Evolutionary conservation across 2,797 vertebrate genomes (phyloP), one percentile per base, ranked within the genome.

Genomic region (Chrosomus eos): DNA sequence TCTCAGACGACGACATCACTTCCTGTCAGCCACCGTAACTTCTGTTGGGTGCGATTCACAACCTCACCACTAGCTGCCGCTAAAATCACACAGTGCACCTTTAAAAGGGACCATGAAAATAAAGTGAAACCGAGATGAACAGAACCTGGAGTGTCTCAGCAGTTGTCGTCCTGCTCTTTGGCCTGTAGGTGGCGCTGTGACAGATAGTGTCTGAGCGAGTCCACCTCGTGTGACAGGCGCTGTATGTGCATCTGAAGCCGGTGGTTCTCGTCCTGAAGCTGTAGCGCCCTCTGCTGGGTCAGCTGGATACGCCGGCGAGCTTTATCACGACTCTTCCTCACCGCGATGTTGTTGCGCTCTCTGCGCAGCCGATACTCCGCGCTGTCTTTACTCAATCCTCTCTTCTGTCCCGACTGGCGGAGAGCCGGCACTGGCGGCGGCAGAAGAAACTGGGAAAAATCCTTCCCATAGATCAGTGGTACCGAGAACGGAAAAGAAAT

Each of bases 241-340:
- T 96, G 95, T 85, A 98, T 96, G 23, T 96, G 94, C 68, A 85
- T 91, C 89, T 96, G 96, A 81, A 98, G 96, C 83, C 96, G 93
- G 85, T 97, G 96, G 58, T 98, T 98, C 79, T 98, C 97, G 0
- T 96, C 96, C 93, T 97, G 96, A 89, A 97, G 96, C 88, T 97
- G 96, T 87, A 96, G 10, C 80, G 96, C 97, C 79, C 95, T 96
- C 91, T 97, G 96, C 90, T 97, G 97, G 0, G 97, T 98, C 92
- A 97, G 93, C 92, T 95, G 86, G 86, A 97, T 96, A 87, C 97
- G 94, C 19, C 97, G 90, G 75, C 97, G 97, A 67, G 97, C 97
- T 89, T 98, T 98, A 93, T 97, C 97, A 0, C 97, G 94, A 91
- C 97, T 98, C 93, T 98, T 98, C 71, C 97, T 95, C 90, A 98